Evolutionary conservation across 2,113 vertebrate genomes (phyloP).

Genomic region (Zapus hudsonius): DNA sequence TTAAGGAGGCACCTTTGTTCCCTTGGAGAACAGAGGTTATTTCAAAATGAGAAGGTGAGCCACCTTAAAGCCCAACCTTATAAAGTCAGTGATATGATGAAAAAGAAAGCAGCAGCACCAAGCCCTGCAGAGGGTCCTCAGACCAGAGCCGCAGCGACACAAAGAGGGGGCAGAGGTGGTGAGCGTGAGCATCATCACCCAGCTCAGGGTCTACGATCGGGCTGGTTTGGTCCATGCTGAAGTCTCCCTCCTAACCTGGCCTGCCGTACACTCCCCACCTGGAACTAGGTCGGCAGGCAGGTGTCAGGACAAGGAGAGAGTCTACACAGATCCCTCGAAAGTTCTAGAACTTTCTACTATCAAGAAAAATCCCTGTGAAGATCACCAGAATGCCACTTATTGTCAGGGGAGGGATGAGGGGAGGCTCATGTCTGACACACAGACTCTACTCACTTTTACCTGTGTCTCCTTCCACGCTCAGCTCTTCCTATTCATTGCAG

Average conservation of each 20-base stretch:
- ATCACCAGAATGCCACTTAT: accelerated
- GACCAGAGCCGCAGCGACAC: no score
- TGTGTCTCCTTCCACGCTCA: accelerated
- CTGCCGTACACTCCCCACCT: no score
- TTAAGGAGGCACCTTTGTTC: background rate
- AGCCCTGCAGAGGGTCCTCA: no score
- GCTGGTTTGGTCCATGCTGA: no score
- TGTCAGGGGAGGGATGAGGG: accelerated
- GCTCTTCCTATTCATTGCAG: accelerated
- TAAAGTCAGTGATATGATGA: accelerated
- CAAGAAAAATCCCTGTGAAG: accelerated
- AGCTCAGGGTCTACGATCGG: background rate
- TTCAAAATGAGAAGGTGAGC: constrained; percentile 25
- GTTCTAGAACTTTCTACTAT: background rate
- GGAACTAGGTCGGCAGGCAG: background rate
- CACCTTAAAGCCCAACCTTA: background rate
- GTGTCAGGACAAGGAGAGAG: no score
- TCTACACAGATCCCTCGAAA: background rate
- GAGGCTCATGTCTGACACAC: accelerated
- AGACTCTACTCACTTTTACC: background rate
- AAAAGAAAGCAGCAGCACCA: no score
- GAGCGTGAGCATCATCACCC: no score
- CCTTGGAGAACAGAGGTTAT: background rate
- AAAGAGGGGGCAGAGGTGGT: no score
- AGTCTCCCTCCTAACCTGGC: background rate